A percentile compares a stretch with the other conserved stretches of the same genome.
These are phyloP conservation scores for Trichacis sp. DNA, from an alignment of 2,888 invertebrate genomes.

Conservation along the genomic window DNA sequence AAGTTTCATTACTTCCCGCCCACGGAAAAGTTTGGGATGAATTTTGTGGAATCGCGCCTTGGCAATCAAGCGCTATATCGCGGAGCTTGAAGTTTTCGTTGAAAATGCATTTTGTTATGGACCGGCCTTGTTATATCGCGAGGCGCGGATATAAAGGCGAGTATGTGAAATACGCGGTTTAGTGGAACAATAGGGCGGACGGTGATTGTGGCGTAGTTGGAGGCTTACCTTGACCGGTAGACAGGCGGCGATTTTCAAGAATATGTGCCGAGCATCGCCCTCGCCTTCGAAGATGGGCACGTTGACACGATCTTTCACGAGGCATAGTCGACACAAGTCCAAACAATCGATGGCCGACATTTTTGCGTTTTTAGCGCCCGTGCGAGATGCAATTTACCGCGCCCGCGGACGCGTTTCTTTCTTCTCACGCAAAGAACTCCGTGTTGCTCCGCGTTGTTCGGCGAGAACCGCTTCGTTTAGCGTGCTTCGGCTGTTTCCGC, in stretches of 20 bases:
- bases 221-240: slow-evolving; percentile 79
- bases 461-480: too few species aligned
- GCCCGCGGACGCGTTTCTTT: slow-evolving; percentile 61
- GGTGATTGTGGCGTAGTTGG: slow-evolving; percentile 53
- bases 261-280: slow-evolving; percentile 74
- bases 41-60: too few species aligned
- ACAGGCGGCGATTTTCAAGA: slow-evolving; percentile 79
- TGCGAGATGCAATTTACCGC: slow-evolving; percentile 59
- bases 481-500: too few species aligned
- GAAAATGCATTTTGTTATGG: slow-evolving; percentile 10
- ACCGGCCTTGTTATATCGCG: slow-evolving; percentile 13
- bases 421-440: too few species aligned
- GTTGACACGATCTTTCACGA: slow-evolving; percentile 73
- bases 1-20: too few species aligned
- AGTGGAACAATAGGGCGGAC: slow-evolving; percentile 64
- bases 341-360: slow-evolving; percentile 66
- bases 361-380: slow-evolving; percentile 60
- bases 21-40: too few species aligned
- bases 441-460: too few species aligned
- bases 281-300: slow-evolving; percentile 79
- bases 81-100: slow-evolving; percentile 7
- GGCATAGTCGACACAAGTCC: slow-evolving; percentile 68
- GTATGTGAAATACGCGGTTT: too few species aligned
- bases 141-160: slow-evolving; percentile 1
- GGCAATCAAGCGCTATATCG: neutral